These are phyloP conservation scores for Girardinus metallicus DNA, from an alignment of 2,797 vertebrate species.

Conservation along the genomic window DNA sequence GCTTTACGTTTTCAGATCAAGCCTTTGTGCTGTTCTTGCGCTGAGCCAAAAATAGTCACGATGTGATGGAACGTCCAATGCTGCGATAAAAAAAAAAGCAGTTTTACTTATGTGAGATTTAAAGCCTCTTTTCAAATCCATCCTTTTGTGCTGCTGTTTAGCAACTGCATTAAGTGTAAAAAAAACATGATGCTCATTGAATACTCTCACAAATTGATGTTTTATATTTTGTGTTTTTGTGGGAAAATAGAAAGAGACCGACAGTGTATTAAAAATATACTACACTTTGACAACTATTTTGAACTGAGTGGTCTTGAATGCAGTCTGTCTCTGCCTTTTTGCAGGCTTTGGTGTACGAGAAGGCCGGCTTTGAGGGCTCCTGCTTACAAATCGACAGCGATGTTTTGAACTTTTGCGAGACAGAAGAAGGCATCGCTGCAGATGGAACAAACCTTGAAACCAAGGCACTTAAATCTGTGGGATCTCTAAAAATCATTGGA, in stretches of 20 bases:
- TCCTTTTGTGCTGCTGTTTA: neutral
- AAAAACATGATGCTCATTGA: neutral
- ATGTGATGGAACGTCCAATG: slow-evolving; percentile 12
- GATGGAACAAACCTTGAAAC: slow-evolving; percentile 36
- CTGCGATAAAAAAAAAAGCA: neutral
- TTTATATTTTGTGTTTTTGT: neutral
- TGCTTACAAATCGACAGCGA: slow-evolving; percentile 85
- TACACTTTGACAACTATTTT: neutral
- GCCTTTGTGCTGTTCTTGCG: slow-evolving; percentile 18
- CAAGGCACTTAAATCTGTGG: slow-evolving; percentile 72
- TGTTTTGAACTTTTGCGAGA: slow-evolving; percentile 73
- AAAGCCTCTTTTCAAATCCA: slow-evolving; percentile 1
- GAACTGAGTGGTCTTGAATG: neutral
- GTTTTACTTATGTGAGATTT: slow-evolving; percentile 8
- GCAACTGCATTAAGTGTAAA: neutral
- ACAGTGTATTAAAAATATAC: neutral
- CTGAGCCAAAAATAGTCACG: slow-evolving; percentile 17
- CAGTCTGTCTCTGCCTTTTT: neutral
- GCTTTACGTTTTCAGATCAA: neutral
- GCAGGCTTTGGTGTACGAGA: slow-evolving; percentile 89
- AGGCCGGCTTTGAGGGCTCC: slow-evolving; percentile 87
- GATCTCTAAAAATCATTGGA: slow-evolving; percentile 89
- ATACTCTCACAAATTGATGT: neutral
- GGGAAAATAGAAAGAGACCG: neutral
- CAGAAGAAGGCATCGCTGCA: slow-evolving; percentile 30